Conservation (phyloP, 2,113 vertebrate species). For the Gila orcuttii region DNA sequence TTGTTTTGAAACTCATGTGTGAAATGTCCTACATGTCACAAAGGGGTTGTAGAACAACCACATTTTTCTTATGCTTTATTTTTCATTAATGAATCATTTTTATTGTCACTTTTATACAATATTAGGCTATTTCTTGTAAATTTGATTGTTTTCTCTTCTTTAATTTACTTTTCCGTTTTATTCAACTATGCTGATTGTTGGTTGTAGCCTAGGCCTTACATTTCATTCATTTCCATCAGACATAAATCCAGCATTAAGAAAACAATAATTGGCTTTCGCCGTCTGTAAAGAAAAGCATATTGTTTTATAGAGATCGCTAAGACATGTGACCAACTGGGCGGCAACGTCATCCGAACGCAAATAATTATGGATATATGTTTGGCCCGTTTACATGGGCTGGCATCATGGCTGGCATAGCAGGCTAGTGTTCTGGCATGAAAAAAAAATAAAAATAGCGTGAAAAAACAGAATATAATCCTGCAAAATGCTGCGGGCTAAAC, state of each 20-base stretch:
- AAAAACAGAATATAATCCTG: too few relatives aligned
- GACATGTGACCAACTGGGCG: too few relatives aligned
- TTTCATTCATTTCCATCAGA: not conserved
- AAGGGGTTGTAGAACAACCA: not conserved
- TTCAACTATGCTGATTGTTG: not conserved
- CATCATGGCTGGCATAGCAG: too few relatives aligned
- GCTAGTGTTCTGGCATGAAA: too few relatives aligned
- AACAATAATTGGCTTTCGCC: not conserved
- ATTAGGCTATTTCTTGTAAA: not conserved
- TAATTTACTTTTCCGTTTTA: not conserved
- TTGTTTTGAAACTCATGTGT: not conserved
- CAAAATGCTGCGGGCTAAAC: too few relatives aligned
- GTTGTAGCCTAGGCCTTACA: too few relatives aligned
- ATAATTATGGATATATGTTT: too few relatives aligned
- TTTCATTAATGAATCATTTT: not conserved
- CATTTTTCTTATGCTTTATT: not conserved
- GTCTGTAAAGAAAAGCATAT: too few relatives aligned
- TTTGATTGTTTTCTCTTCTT: not conserved
- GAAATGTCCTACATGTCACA: not conserved
- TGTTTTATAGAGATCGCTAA: too few relatives aligned
- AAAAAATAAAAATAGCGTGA: too few relatives aligned
- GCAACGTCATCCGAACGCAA: too few relatives aligned
- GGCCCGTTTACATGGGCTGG: too few relatives aligned
- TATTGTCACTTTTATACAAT: not conserved
- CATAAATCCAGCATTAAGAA: not conserved